Base-by-base conservation (phyloP, 2,113 vertebrate genomes). In the Macquaria australasica region DNA sequence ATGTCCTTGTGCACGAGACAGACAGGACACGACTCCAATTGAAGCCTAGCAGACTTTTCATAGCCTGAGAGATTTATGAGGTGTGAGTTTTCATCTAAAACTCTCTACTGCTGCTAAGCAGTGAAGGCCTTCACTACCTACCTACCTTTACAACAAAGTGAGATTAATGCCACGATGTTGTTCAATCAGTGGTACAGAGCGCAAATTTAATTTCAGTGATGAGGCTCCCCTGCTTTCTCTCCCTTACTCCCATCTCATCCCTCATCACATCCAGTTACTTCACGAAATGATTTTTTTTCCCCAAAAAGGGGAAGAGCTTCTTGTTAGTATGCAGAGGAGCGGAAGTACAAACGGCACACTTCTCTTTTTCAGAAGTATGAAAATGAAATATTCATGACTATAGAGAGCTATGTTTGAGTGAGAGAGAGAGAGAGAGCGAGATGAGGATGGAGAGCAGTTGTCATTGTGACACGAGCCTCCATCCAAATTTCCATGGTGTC, bases 301-400 rank as follows among this genome's bases (percentile, higher is more conserved):
- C 37, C 18, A 82, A 88, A 83, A 67, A 34, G 34, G 23, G 77
- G 77, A 76, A 85, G 58, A 81, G 86, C 66, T 79, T 82, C 92
- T 91, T 55, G 63, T 95, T 94, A 93, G 90, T 92, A 93, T 94
- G 92, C 91, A 89, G 84, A 90, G 86, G 69, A 91, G 83, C n/a
- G 12, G 72, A 91, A 91, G 76, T 75, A 92, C 83, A 94, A 93
- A 92, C 45, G 76, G 67, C 82, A 83, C 86, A 83, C 84, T 90
- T 85, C 79, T 90, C 79, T 85, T 89, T 92, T 89, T 81, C 86
- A 93, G 71, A 91, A 89, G 87, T 89, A 82, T 84, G 84, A 91
- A 87, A 88, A 90, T 94, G 72, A 94, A 95, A 94, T 94, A 94
- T 94, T 94, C 91, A 95, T 93, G 85, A 90, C 70, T 82, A 77